Evolutionary conservation across 2,113 vertebrate species (phyloP).

Genomic region (Vombatus ursinus): DNA sequence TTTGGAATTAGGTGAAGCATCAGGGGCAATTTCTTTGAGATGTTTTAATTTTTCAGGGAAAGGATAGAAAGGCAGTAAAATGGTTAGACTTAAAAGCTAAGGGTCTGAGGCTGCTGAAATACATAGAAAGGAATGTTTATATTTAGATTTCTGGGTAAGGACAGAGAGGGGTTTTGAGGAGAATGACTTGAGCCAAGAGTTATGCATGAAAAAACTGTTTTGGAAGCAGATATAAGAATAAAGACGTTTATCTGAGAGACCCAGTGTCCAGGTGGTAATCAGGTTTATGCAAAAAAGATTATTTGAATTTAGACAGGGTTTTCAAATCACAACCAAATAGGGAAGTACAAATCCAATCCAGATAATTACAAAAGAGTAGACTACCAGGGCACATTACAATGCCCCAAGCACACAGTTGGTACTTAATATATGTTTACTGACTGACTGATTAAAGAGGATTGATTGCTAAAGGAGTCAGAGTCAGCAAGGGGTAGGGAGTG

Average conservation of each 20-base stretch:
- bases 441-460: not conserved
- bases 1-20: not conserved
- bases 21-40: not conserved
- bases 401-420: not conserved
- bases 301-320: not conserved
- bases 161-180: not conserved
- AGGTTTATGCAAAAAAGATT: not conserved
- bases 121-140: not conserved
- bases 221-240: not conserved
- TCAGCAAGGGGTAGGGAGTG: not conserved
- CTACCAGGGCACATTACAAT: not conserved
- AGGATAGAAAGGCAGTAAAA: not conserved
- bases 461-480: not conserved
- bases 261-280: not conserved
- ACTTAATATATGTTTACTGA: not conserved
- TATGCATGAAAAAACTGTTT: no score
- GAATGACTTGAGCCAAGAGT: not conserved
- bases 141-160: not conserved
- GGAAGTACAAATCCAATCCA: not conserved
- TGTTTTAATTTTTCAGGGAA: constrained; percentile 5
- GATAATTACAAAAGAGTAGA: accelerated
- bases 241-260: not conserved
- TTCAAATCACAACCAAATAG: not conserved
- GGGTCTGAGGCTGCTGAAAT: not conserved
- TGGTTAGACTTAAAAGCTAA: not conserved